Conservation (phyloP, 2,113 vertebrate genomes). For the human (Homo sapiens) region DNA sequence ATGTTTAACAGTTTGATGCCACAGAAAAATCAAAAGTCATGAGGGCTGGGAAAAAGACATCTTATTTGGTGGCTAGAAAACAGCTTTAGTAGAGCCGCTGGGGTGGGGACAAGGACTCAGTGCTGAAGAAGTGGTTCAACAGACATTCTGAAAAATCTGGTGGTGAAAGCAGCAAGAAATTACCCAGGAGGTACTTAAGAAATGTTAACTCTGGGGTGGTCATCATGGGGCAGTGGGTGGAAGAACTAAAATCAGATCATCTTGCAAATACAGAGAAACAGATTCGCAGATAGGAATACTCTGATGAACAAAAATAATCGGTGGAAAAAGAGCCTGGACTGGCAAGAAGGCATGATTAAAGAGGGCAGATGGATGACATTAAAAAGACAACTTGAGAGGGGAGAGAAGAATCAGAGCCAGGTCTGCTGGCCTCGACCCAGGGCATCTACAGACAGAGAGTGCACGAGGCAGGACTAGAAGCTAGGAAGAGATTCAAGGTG, state of each 20-base stretch:
- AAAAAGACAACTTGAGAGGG: not conserved
- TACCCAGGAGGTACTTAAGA: not conserved
- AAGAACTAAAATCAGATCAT: not conserved
- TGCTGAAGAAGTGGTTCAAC: not conserved
- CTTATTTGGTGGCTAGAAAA: not conserved
- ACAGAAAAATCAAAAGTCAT: not conserved
- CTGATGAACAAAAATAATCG: not conserved
- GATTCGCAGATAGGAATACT: not conserved
- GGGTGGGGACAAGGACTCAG: not conserved
- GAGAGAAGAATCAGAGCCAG: not conserved
- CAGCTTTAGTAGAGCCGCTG: not conserved
- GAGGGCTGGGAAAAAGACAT: not conserved
- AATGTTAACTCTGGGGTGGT: not conserved
- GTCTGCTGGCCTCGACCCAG: not conserved
- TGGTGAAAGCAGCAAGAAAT: not conserved
- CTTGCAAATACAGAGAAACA: not conserved
- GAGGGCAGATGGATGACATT: not conserved
- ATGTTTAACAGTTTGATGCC: not conserved
- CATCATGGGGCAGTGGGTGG: not conserved
- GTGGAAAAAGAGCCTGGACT: not conserved
- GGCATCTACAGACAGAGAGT: not conserved
- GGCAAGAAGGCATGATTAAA: not conserved
- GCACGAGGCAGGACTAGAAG: not conserved
- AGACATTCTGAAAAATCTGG: not conserved
- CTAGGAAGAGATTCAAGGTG: not conserved